Conservation (phyloP, 2,888 invertebrate genomes). For the Lingula anatina region DNA sequence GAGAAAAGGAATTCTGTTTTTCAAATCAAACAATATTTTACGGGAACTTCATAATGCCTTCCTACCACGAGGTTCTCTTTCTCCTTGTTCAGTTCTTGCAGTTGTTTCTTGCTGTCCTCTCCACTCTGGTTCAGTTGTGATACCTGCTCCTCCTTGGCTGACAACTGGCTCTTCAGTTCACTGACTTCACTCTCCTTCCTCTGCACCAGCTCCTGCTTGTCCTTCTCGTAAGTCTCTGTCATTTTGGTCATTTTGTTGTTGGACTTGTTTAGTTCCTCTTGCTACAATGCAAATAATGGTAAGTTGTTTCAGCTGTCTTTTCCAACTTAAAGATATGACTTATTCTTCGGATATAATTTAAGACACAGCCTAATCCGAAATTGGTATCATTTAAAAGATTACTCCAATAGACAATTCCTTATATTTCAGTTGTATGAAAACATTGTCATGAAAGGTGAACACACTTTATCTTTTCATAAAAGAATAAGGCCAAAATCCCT, state of each 20-base stretch:
- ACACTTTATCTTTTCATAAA: no score
- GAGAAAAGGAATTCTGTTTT: no score
- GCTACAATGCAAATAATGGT: constrained; percentile 19
- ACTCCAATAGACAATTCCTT: not conserved
- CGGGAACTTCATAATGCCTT: no score
- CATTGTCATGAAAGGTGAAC: no score
- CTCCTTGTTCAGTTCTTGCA: constrained; percentile 31
- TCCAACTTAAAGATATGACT: not conserved
- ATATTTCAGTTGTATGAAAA: no score
- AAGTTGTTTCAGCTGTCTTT: no score
- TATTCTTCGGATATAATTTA: not conserved
- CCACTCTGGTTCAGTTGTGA: constrained; percentile 1
- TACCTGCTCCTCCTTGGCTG: constrained; percentile 1
- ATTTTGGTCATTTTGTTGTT: constrained; percentile 27
- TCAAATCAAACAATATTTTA: no score
- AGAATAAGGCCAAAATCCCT: no score
- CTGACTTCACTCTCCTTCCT: constrained; percentile 31
- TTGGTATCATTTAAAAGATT: not conserved
- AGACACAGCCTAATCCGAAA: not conserved
- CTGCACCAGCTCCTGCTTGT: constrained; percentile 22
- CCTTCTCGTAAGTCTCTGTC: constrained; percentile 28
- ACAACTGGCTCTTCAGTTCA: constrained; percentile 20
- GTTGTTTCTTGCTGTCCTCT: constrained; percentile 8
- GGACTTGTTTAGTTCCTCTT: constrained; percentile 35
- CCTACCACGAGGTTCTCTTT: constrained; percentile 36